Evolutionary conservation across 2,888 invertebrate genomes (phyloP).

Genomic region (Odontomyia ornata): DNA sequence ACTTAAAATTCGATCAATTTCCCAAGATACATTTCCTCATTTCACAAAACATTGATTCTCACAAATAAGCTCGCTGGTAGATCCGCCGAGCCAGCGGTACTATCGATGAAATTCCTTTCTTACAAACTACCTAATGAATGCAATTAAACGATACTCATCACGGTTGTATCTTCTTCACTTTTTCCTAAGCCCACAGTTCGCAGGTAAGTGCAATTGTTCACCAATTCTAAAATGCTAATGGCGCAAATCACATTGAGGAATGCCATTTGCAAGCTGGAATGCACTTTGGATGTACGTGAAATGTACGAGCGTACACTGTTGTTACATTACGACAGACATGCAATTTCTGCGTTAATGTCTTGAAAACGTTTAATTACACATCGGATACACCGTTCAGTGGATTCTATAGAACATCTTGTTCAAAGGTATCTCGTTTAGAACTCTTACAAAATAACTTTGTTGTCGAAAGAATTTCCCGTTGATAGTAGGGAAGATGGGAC

Average conservation of each 20-base stretch:
- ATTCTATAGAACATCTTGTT: neutral
- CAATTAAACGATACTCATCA: neutral
- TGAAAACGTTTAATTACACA: constrained; percentile 39
- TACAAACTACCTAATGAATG: constrained; percentile 6
- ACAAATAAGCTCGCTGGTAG: no score
- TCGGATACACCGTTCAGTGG: constrained; percentile 15
- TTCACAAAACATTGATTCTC: no score
- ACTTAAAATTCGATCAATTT: no score
- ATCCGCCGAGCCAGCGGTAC: no score
- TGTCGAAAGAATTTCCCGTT: neutral
- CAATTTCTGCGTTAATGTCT: constrained; percentile 41
- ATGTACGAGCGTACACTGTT: neutral
- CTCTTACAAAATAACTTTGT: constrained; percentile 7
- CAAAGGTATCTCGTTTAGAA: neutral
- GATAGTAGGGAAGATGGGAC: neutral
- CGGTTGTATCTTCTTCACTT: neutral
- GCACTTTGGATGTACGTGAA: constrained; percentile 5
- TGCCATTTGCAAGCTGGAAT: constrained; percentile 18
- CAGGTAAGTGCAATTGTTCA: constrained; percentile 32
- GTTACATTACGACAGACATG: constrained; percentile 30
- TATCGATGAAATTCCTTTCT: neutral
- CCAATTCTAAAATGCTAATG: constrained; percentile 38
- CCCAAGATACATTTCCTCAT: no score
- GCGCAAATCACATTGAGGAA: constrained; percentile 30
- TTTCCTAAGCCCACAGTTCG: neutral